phyloP scores from a whole-genome alignment of 1,140 invertebrate genomes.

The Drosophila nigrodunni region DNA sequence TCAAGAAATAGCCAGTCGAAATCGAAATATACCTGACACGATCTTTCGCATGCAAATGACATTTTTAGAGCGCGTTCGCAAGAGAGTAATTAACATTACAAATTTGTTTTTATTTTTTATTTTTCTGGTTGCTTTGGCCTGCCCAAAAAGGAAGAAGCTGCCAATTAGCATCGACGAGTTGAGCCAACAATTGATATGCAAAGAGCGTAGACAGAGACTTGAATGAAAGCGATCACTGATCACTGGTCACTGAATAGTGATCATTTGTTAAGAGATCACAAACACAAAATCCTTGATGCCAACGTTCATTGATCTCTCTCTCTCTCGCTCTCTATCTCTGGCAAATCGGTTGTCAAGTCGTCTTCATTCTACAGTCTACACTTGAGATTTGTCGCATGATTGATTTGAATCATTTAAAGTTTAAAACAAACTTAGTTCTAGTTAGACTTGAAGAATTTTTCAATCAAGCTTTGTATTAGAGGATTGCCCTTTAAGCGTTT shows the following conservation, averaged over 20 bases:
- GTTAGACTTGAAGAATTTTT: no score
- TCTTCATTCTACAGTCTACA: not conserved
- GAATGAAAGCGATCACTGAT: conserved; percentile 62
- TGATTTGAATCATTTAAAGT: no score
- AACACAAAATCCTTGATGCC: conserved; percentile 76
- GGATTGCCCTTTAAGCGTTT: not conserved
- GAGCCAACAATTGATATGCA: conserved; percentile 66
- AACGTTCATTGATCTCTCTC: conserved; percentile 73
- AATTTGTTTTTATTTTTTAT: conserved; percentile 33
- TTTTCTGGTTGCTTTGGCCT: conserved; percentile 45
- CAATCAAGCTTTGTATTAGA: not conserved
- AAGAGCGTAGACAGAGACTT: conserved; percentile 66
- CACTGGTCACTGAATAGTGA: conserved; percentile 4
- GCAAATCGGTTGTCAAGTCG: conserved; percentile 55
- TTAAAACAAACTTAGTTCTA: no score
- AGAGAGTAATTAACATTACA: conserved; percentile 69
- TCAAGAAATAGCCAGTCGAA: conserved; percentile 54
- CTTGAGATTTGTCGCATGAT: not conserved
- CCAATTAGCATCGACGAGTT: conserved; percentile 67
- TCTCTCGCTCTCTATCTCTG: conserved; percentile 3
- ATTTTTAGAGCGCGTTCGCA: conserved; percentile 27
- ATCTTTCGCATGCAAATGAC: conserved; percentile 75
- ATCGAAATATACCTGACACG: conserved; percentile 79
- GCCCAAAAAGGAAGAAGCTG: conserved; percentile 49
- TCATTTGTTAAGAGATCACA: conserved; percentile 44